Percentiles rank a stretch among this genome's conserved stretches.
phyloP scores from a whole-genome alignment of 2,888 invertebrate genomes.

The Chalcis sispes region DNA sequence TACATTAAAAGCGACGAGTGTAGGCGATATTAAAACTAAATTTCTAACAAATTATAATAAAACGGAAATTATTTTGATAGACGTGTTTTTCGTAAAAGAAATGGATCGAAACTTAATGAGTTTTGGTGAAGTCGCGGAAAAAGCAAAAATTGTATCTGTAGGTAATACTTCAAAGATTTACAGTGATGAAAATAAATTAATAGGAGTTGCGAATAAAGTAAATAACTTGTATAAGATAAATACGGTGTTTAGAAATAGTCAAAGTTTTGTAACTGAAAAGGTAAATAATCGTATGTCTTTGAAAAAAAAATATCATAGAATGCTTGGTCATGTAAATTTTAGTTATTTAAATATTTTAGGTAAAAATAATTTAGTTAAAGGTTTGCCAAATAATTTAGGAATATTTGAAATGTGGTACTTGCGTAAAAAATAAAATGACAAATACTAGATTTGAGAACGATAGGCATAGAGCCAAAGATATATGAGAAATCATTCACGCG shows the following conservation, averaged over 20 bases:
- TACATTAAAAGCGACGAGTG: background rate
- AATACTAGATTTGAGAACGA: constrained; percentile 20
- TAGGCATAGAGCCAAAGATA: background rate
- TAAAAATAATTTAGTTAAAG: background rate
- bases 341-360: background rate
- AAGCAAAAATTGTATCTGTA: background rate
- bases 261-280: background rate
- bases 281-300: background rate
- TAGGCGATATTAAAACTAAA: background rate
- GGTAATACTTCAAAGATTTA: background rate
- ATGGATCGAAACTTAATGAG: background rate
- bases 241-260: too few relatives aligned
- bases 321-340: background rate
- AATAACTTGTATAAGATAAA: background rate
- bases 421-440: constrained; percentile 13
- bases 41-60: background rate
- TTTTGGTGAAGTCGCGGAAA: background rate
- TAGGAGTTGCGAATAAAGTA: background rate
- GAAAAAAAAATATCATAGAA: constrained; percentile 6
- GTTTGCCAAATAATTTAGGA: background rate
- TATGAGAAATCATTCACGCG: background rate
- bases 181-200: background rate
- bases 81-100: background rate
- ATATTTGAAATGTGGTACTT: background rate
- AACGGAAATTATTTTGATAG: background rate